These are phyloP conservation scores for Orthosia cruda DNA, from an alignment of 2,888 invertebrate species.

Conservation along the genomic window DNA sequence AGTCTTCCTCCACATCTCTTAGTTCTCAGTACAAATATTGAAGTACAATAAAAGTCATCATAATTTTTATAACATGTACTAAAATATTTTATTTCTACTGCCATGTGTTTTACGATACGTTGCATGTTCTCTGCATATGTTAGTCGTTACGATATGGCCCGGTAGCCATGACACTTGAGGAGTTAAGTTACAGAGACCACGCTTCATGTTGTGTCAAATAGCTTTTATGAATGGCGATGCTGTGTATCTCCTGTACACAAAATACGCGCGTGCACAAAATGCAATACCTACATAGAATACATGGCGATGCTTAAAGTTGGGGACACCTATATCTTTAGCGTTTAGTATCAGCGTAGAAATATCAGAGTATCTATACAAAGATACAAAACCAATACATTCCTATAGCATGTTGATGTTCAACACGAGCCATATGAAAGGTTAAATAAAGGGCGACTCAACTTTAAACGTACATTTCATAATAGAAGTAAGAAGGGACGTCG, in stretches of 20 bases:
- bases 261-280: no score
- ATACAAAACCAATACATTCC: neutral
- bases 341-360: neutral
- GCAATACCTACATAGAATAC: no score
- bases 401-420: no score
- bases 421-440: no score
- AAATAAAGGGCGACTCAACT: no score
- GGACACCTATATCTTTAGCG: neutral
- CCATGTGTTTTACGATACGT: constrained; percentile 66
- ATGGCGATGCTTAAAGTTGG: neutral
- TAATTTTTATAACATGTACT: constrained; percentile 65
- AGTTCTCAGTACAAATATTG: constrained; percentile 44
- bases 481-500: no score
- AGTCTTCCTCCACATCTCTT: constrained; percentile 13
- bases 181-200: constrained; percentile 12
- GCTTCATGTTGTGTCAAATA: neutral
- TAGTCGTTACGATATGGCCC: constrained; percentile 46
- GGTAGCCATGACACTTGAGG: constrained; percentile 24
- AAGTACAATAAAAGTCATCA: constrained; percentile 62
- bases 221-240: no score
- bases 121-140: constrained; percentile 64
- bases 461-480: no score
- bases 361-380: neutral
- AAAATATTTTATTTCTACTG: constrained; percentile 68
- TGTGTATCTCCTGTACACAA: no score